Base-by-base conservation (phyloP, 92 coral and sea anemone species). In the Metridium senile region DNA sequence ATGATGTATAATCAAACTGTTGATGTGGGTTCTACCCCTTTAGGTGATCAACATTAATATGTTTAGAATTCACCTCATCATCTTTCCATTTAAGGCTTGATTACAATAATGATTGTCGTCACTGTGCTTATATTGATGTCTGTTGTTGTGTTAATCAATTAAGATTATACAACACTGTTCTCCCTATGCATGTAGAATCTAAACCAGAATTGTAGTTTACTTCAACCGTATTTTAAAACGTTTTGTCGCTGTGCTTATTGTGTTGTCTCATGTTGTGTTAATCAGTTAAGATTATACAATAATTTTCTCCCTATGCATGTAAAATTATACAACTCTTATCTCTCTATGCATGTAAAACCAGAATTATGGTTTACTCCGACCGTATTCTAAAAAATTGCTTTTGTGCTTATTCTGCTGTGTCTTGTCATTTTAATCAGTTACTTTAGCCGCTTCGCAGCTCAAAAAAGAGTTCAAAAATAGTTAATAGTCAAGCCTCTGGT, bases 31-130 rank as follows among this genome's bases (percentile, higher is more conserved):
- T 27, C 76, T 54, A 19, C 23, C 63, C 61, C 76, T 72, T n/a
- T 33, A 49, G 76, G 76, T 72, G 76, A 72, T 71, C 45, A 21
- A n/a, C 19, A 11, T 72, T n/a, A 29, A 52, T 72, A 19, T 72
- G 66, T 54, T 72, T 54, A 22, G 23, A 53, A 32, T 58, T 9
- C 76, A 16, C 8, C 22, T 51, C 62, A 53, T 13, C 49, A 49
- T 39, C 45, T 27, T 72, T 54, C 66, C 65, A 29, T 54, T 56
- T 72, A 54, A 56, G 49, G 75, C 59, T 26, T 47, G 43, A 70
- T 49, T 70, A 25, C 20, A 16, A 13, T 32, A 33, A 10, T 70
- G 62, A 47, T 46, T 49, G 54, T 70, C 58, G 52, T 57, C n/a
- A 54, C 22, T 54, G 26, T 3, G 49, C 28, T 18, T 49, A 9